These are phyloP conservation scores for Pterois miles DNA, from an alignment of 2,797 vertebrate genomes.

Conservation along the genomic window DNA sequence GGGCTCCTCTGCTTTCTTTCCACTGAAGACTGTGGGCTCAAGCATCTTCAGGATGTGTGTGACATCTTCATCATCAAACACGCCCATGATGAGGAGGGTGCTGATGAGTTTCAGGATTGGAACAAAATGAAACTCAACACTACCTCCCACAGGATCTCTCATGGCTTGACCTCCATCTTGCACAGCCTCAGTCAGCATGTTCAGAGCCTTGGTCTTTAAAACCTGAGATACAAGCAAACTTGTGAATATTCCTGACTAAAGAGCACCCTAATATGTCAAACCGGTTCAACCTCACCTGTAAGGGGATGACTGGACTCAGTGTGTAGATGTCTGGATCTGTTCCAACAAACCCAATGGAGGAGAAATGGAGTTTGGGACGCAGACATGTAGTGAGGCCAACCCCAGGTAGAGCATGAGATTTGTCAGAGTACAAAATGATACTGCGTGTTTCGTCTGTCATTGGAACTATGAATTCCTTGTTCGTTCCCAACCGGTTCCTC, in stretches of 20 bases:
- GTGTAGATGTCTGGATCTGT: conserved; percentile 85
- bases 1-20: conserved; percentile 57
- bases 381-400: conserved; percentile 92
- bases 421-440: conserved; percentile 88
- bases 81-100: conserved; percentile 93
- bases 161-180: conserved; percentile 93
- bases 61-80: conserved; percentile 90
- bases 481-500: conserved; percentile 92
- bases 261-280: not conserved
- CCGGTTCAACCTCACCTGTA: conserved; percentile 76
- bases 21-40: conserved; percentile 90
- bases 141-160: conserved; percentile 93
- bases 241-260: not conserved
- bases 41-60: conserved; percentile 93
- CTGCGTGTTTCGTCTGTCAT: conserved; percentile 89
- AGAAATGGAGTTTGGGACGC: conserved; percentile 91
- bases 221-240: conserved; percentile 63
- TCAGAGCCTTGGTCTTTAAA: conserved; percentile 88
- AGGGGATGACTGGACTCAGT: conserved; percentile 86
- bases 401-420: conserved; percentile 87
- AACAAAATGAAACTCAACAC: conserved; percentile 95
- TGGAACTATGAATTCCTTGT: conserved; percentile 94
- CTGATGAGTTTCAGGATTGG: conserved; percentile 95
- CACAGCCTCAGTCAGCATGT: conserved; percentile 93
- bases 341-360: conserved; percentile 88